phyloP scores from a whole-genome alignment of 2,113 vertebrate genomes.

The Girardinichthys multiradiatus region DNA sequence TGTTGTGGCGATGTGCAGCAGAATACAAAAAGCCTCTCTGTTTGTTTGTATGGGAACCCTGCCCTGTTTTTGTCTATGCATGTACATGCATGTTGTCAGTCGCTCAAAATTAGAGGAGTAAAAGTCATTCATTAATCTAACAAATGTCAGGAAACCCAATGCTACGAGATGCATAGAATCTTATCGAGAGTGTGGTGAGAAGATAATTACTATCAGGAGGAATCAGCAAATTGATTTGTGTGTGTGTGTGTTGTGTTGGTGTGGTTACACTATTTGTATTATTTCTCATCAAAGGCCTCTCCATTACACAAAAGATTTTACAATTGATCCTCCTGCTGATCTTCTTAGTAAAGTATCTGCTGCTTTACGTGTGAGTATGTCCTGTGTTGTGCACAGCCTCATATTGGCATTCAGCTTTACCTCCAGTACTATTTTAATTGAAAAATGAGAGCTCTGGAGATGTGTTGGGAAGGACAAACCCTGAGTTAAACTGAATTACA shows the following conservation, averaged over 20 bases:
- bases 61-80: conserved; percentile 7
- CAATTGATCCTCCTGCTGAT: conserved; percentile 70
- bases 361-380: conserved; percentile 9
- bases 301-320: conserved; percentile 64
- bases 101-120: conserved; percentile 58
- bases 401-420: conserved; percentile 20
- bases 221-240: conserved; percentile 44
- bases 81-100: conserved; percentile 19
- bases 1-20: conserved; percentile 76
- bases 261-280: conserved; percentile 66
- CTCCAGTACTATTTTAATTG: conserved; percentile 7
- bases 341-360: conserved; percentile 49
- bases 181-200: conserved; percentile 49
- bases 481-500: not conserved
- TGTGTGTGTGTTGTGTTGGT: conserved; percentile 39
- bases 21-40: conserved; percentile 76
- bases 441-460: not conserved
- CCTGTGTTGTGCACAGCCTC: conserved; percentile 2
- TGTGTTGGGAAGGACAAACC: too few species aligned
- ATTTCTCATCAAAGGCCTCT: conserved; percentile 69
- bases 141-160: conserved; percentile 58
- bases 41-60: conserved; percentile 80
- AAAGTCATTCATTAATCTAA: conserved; percentile 61
- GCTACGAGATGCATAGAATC: conserved; percentile 53
- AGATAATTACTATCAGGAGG: conserved; percentile 56